Evolutionary conservation across 2,113 vertebrate genomes (phyloP), one percentile per base, ranked within the genome.

Genomic region (Petroica traversi): DNA sequence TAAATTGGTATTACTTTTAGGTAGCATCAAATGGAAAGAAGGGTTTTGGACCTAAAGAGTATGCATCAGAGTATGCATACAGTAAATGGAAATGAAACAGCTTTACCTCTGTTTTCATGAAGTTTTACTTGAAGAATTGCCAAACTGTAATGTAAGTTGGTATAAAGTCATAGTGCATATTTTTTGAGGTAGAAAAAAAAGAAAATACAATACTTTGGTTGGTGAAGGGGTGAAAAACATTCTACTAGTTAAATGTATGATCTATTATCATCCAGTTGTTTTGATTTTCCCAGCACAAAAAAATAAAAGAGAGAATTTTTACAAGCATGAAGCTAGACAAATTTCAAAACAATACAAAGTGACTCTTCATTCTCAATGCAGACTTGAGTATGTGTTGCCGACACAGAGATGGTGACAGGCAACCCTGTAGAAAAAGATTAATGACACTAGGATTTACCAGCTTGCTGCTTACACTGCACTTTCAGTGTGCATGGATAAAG

Each of bases 381-480:
- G 89, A 78, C 90, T 80, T 95, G 90, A 62, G 41, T 59, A 49
- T 82, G 33, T 92, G 87, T 96, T 86, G 46, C 84, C 46, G 81
- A 78, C 78, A 64, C 28, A 82, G 64, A 91, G 78, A 95, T 3
- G 11, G 88, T 96, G 97, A 97, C 94, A 97, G 68, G 58, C 73
- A 92, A 46, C 57, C 40, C 87, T 94, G 79, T 52, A 96, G 93
- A 93, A 91, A 96, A 97, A 98, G 97, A 98, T 97, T 97, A 96
- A 98, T 96, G 96, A 95, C 48, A 84, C 34, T 63, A 84, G 75
- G 95, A 97, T 94, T 84, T 36, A 72, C 92, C 95, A 97, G 66
- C 80, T 59, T 94, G 72, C 61, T 96, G 97, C 96, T 98, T 97
- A 95, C 93, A 46, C 43, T 86, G 89, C 72, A 77, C 93, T 98